Percentiles rank a stretch among this genome's conserved stretches.
These are phyloP conservation scores for Drosophila heteroneura DNA, from an alignment of 2,888 invertebrate genomes.

Conservation along the genomic window DNA sequence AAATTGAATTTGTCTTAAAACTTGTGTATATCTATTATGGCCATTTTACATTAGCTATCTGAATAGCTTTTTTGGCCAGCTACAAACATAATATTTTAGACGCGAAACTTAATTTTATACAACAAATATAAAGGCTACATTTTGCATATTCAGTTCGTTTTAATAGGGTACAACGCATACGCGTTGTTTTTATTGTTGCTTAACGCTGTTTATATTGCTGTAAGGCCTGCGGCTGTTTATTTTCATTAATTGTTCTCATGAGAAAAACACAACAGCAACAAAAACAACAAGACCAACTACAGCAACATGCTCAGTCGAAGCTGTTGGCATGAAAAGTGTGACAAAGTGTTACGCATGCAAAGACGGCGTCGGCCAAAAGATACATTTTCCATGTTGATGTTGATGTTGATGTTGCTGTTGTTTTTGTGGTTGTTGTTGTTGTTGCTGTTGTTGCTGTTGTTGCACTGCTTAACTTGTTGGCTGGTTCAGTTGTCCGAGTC, in stretches of 20 bases:
- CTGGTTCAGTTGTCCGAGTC: constrained; percentile 64
- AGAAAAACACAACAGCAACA: constrained; percentile 64
- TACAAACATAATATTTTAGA: background rate
- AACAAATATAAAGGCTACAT: background rate
- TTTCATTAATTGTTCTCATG: constrained; percentile 82
- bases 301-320: constrained; percentile 53
- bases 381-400: constrained; percentile 72
- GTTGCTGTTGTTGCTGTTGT: constrained; percentile 47
- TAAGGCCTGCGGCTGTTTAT: constrained; percentile 78
- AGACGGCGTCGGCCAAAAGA: constrained; percentile 75
- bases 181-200: constrained; percentile 12
- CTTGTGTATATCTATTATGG: background rate
- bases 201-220: constrained; percentile 22
- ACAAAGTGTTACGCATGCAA: constrained; percentile 82
- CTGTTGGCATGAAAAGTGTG: constrained; percentile 81
- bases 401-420: constrained; percentile 19
- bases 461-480: constrained; percentile 64
- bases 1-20: background rate
- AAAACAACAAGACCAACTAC: constrained; percentile 37
- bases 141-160: constrained; percentile 12
- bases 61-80: background rate
- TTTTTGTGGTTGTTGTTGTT: constrained; percentile 20
- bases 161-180: constrained; percentile 32
- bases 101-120: constrained; percentile 8
- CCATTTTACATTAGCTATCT: background rate